Evolutionary conservation across 2,113 vertebrate genomes (phyloP).

Genomic region (Nycticebus coucang): DNA sequence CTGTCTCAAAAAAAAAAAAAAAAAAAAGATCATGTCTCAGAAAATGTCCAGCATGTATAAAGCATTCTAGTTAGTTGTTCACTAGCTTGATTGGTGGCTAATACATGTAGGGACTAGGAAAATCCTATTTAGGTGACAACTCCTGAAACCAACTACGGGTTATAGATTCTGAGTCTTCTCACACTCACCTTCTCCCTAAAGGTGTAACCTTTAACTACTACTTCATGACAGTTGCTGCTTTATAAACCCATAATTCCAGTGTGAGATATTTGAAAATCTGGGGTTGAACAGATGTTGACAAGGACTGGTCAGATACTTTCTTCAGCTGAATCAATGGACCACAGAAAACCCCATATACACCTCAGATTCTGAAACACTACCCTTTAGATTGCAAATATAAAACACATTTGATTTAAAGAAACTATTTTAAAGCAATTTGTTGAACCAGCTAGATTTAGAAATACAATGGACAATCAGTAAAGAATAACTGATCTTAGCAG

Average conservation of each 20-base stretch:
- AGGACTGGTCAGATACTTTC: background rate
- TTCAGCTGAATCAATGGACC: background rate
- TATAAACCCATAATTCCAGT: background rate
- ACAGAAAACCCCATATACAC: background rate
- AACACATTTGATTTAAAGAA: background rate
- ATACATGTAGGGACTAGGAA: background rate
- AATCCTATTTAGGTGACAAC: background rate
- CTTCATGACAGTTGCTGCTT: background rate
- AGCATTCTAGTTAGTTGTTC: background rate
- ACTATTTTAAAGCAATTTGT: constrained; percentile 11
- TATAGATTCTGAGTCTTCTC: background rate
- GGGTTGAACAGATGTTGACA: background rate
- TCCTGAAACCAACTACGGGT: background rate
- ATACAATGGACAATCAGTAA: background rate
- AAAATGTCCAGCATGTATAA: background rate
- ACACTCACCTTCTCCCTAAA: background rate
- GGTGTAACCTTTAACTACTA: background rate
- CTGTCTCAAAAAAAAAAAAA: no score
- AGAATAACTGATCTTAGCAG: background rate
- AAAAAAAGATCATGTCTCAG: background rate
- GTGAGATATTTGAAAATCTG: constrained; percentile 16
- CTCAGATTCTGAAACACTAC: constrained; percentile 21
- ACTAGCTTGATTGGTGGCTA: background rate
- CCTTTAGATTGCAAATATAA: background rate
- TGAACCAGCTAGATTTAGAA: background rate